These are phyloP conservation scores for Drosophila mulleri DNA, from an alignment of 2,888 invertebrate species.

Conservation along the genomic window DNA sequence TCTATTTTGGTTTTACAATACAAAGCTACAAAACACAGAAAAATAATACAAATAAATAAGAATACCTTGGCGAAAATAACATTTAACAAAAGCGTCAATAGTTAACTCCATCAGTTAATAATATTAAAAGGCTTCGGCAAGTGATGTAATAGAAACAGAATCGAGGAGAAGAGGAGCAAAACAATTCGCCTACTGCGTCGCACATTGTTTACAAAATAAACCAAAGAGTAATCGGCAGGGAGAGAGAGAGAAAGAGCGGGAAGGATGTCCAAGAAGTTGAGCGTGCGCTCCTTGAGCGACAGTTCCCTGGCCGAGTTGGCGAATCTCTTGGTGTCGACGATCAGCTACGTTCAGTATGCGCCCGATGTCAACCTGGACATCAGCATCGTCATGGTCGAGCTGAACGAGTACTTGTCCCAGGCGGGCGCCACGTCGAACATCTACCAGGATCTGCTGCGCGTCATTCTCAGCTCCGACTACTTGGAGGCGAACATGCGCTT, in stretches of 20 bases:
- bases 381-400: constrained; percentile 87
- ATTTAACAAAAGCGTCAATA: neutral
- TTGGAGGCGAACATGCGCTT: constrained; percentile 89
- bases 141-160: constrained; percentile 60
- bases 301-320: constrained; percentile 88
- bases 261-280: constrained; percentile 88
- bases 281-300: constrained; percentile 87
- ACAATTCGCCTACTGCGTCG: constrained; percentile 55
- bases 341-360: constrained; percentile 86
- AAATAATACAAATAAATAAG: neutral
- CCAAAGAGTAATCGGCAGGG: neutral
- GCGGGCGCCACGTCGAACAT: constrained; percentile 89
- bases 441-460: constrained; percentile 89
- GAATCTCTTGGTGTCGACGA: constrained; percentile 87
- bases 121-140: constrained; percentile 12
- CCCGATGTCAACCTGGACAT: constrained; percentile 87
- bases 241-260: neutral
- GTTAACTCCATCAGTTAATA: neutral
- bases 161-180: constrained; percentile 1
- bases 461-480: constrained; percentile 88
- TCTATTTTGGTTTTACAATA: constrained; percentile 57
- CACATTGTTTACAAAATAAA: constrained; percentile 52
- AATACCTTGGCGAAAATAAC: neutral
- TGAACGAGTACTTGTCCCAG: constrained; percentile 87
- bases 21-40: neutral